Percentiles rank a stretch among this genome's conserved stretches.
Evolutionary conservation across 2,888 invertebrate species (phyloP).

Genomic region (Chrysina gloriosa): DNA sequence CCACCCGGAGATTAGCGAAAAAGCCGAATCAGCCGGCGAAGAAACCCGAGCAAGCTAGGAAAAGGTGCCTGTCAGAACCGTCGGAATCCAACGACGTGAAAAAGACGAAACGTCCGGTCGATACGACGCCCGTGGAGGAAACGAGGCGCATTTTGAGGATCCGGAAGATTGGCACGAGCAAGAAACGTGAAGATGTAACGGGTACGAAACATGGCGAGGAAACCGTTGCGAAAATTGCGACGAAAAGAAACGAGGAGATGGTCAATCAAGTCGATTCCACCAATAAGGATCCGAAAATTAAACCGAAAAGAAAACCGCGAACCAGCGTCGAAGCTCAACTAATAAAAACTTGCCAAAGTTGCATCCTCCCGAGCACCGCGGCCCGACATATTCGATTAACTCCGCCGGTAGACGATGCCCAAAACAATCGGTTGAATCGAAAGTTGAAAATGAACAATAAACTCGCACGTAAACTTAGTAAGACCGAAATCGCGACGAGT

Average conservation of each 20-base stretch:
- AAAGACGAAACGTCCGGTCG: neutral
- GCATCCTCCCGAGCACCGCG: no score
- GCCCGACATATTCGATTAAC: no score
- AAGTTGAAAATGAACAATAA: no score
- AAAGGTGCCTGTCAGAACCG: slow-evolving; percentile 11
- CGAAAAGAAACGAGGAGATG: slow-evolving; percentile 29
- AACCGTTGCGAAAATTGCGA: neutral
- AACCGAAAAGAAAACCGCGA: neutral
- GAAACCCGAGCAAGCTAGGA: neutral
- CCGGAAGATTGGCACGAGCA: slow-evolving; percentile 10
- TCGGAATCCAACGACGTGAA: neutral
- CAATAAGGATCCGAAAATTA: slow-evolving; percentile 19
- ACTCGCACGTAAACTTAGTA: neutral
- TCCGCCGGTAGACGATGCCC: no score
- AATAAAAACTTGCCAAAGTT: no score
- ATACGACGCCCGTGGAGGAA: neutral
- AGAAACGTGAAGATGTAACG: no score
- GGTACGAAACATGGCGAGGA: no score
- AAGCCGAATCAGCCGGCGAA: neutral
- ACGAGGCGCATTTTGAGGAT: slow-evolving; percentile 19
- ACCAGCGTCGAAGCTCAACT: no score
- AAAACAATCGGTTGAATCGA: no score
- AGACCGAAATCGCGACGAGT: neutral
- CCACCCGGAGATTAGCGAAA: neutral
- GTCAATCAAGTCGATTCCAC: slow-evolving; percentile 33